phyloP scores from a whole-genome alignment of 2,113 vertebrate genomes.

The Mohoua ochrocephala region DNA sequence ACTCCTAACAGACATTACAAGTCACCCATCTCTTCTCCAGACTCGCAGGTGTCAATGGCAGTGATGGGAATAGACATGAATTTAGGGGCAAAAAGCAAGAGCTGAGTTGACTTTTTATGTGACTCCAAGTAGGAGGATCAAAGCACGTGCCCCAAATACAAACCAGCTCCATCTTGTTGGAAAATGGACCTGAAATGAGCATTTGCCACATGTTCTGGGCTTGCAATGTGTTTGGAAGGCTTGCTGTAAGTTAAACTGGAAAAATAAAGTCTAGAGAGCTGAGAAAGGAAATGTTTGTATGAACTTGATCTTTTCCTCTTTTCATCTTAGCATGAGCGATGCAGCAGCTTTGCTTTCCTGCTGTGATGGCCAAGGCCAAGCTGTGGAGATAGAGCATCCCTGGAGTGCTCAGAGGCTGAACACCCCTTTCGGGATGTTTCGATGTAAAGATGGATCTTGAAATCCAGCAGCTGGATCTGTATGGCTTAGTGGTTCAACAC shows the following conservation, averaged over 20 bases:
- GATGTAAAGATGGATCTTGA: neutral
- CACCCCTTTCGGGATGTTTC: neutral
- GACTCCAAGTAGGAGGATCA: neutral
- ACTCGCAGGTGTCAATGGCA: neutral
- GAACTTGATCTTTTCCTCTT: neutral
- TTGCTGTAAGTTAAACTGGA: neutral
- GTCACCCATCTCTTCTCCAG: neutral
- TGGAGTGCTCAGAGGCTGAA: neutral
- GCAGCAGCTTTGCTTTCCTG: neutral
- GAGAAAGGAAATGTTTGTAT: neutral
- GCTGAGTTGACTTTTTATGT: neutral
- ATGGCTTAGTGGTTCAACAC: neutral
- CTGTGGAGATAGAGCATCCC: neutral
- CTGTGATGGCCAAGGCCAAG: neutral
- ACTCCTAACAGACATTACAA: neutral
- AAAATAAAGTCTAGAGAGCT: neutral
- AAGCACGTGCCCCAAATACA: neutral
- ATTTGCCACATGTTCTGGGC: neutral
- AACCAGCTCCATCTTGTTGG: neutral
- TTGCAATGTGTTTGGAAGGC: neutral
- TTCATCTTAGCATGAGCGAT: neutral
- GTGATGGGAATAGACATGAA: neutral
- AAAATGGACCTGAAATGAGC: neutral
- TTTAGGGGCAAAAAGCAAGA: neutral
- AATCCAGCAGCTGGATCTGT: neutral